phyloP scores from a whole-genome alignment of 2,888 invertebrate genomes.

The Pollenia amentaria region DNA sequence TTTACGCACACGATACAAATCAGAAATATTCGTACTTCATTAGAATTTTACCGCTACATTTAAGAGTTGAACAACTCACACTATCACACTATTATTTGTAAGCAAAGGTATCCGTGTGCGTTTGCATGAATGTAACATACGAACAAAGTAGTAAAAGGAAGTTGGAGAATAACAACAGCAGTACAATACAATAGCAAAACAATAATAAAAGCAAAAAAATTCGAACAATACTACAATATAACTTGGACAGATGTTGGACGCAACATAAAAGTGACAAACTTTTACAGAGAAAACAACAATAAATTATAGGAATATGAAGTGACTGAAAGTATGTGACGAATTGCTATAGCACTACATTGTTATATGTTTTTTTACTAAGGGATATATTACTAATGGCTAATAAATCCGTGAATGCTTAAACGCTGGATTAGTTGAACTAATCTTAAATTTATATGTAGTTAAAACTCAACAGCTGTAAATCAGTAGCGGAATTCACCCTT shows the following conservation, averaged over 20 bases:
- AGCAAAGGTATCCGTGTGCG: background rate
- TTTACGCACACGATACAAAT: constrained; percentile 24
- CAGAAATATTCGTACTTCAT: constrained; percentile 48
- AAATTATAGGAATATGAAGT: constrained; percentile 20
- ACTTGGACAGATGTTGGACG: constrained; percentile 74
- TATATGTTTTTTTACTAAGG: no score
- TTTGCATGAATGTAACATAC: background rate
- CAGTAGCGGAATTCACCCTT: no score
- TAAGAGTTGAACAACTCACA: constrained; percentile 21
- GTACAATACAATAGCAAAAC: constrained; percentile 22
- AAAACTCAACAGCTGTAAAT: no score
- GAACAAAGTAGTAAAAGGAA: constrained; percentile 50
- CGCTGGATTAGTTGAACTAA: no score
- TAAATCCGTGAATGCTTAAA: no score
- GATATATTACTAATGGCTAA: no score
- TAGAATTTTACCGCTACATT: constrained; percentile 52
- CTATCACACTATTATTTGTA: constrained; percentile 7
- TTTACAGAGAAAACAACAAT: constrained; percentile 56
- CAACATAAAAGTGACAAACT: constrained; percentile 67
- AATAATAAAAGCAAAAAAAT: constrained; percentile 50
- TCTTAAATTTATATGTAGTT: no score
- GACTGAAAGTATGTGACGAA: constrained; percentile 22
- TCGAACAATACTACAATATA: constrained; percentile 38
- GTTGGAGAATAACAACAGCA: constrained; percentile 22
- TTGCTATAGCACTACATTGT: background rate